Evolutionary conservation across 2,797 vertebrate species (phyloP).

Genomic region (Pangasius krempfi): DNA sequence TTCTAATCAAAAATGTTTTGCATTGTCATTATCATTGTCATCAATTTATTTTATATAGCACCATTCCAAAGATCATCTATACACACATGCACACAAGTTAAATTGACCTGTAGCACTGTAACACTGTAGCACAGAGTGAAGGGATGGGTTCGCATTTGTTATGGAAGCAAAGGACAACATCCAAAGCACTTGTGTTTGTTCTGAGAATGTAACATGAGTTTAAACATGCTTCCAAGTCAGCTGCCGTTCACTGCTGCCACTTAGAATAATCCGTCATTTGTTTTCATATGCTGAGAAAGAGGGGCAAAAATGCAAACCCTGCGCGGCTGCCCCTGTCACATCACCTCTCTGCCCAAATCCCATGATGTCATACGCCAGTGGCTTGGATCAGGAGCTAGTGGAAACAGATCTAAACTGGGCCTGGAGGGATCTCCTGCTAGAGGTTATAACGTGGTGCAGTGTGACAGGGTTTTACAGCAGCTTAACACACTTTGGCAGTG

Average conservation of each 20-base stretch:
- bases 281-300: constrained; percentile 18
- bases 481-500: constrained; percentile 42
- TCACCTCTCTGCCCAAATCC: constrained; percentile 35
- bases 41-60: background rate
- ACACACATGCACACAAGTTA: background rate
- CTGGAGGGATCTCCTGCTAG: constrained; percentile 39
- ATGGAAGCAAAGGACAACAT: constrained; percentile 7
- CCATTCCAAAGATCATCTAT: background rate
- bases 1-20: background rate
- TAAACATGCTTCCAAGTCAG: constrained; percentile 7
- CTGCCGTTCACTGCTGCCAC: constrained; percentile 21
- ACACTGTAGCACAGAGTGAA: background rate
- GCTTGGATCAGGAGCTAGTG: constrained; percentile 53
- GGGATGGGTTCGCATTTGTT: background rate
- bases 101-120: background rate
- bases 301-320: constrained; percentile 36
- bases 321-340: constrained; percentile 25
- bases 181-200: constrained; percentile 11
- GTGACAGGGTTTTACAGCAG: constrained; percentile 51
- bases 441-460: constrained; percentile 45
- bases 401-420: constrained; percentile 54
- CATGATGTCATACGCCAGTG: constrained; percentile 43
- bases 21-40: too few relatives aligned
- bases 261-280: constrained; percentile 27
- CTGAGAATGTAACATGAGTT: constrained; percentile 7